Evolutionary conservation across 2,113 vertebrate species (phyloP).

Genomic region (Alectura lathami): DNA sequence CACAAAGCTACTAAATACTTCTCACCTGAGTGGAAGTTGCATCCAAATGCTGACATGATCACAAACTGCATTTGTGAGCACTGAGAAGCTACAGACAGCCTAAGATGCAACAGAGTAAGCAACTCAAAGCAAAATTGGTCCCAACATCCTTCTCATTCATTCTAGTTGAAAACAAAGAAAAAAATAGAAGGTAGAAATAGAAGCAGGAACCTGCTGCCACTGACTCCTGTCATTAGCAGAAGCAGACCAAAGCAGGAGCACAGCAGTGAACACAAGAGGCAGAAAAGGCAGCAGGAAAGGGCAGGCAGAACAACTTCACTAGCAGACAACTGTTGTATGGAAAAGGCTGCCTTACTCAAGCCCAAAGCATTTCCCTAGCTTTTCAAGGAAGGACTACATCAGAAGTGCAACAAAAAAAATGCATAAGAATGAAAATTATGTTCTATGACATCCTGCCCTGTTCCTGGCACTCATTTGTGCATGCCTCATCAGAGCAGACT

Average conservation of each 20-base stretch:
- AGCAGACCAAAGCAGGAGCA: neutral
- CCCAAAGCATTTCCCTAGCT: neutral
- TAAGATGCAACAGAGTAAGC: neutral
- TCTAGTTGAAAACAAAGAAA: neutral
- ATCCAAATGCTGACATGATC: neutral
- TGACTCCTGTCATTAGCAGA: neutral
- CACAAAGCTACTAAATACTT: neutral
- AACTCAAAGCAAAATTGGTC: neutral
- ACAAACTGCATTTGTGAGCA: neutral
- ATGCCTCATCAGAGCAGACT: neutral
- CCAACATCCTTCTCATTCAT: neutral
- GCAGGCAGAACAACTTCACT: neutral
- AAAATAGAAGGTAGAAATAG: neutral
- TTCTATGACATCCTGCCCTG: neutral
- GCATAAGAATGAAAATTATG: neutral
- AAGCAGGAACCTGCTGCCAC: neutral
- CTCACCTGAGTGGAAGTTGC: neutral
- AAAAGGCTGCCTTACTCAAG: neutral
- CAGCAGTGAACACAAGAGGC: neutral
- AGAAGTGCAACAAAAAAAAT: neutral
- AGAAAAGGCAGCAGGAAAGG: neutral
- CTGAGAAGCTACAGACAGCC: neutral
- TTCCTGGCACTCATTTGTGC: neutral
- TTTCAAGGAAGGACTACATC: neutral
- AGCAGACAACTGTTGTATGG: neutral